phyloP scores from a whole-genome alignment of 2,888 invertebrate genomes.

The Gasteruption jaculator region DNA sequence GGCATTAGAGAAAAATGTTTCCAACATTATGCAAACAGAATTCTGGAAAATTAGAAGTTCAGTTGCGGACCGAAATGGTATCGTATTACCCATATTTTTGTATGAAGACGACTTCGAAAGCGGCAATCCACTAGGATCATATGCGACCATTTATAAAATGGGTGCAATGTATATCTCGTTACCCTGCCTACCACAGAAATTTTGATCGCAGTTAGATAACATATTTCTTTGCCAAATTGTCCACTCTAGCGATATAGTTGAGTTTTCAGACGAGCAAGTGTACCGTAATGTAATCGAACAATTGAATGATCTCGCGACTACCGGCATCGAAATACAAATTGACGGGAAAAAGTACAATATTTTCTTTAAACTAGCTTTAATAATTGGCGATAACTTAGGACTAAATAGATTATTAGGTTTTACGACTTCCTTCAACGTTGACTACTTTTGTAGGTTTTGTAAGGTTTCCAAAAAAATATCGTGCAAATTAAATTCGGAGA shows the following conservation, averaged over 20 bases:
- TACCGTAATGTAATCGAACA: slow-evolving; percentile 8
- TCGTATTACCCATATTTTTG: slow-evolving; percentile 2
- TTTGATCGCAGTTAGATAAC: slow-evolving; percentile 2
- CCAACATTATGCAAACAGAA: no score
- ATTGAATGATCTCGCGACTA: slow-evolving; percentile 12
- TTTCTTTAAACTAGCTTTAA: neutral
- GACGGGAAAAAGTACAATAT: neutral
- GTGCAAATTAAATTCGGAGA: slow-evolving; percentile 4
- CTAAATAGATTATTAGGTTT: neutral
- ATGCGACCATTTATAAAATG: slow-evolving; percentile 10
- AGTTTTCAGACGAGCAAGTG: neutral
- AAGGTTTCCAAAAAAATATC: no score
- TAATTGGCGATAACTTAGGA: slow-evolving; percentile 4
- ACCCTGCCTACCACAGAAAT: slow-evolving; percentile 10
- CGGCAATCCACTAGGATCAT: slow-evolving; percentile 15
- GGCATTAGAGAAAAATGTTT: neutral
- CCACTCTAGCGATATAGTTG: slow-evolving; percentile 4
- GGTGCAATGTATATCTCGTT: slow-evolving; percentile 14
- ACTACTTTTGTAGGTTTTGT: slow-evolving; percentile 1
- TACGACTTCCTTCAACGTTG: neutral
- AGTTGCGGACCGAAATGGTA: neutral
- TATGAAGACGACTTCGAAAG: slow-evolving; percentile 16
- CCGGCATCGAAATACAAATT: slow-evolving; percentile 9
- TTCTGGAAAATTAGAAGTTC: slow-evolving; percentile 2
- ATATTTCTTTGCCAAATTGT: slow-evolving; percentile 9